These are phyloP conservation scores for Drosophila borborema DNA, from an alignment of 2,888 invertebrate species.

Conservation along the genomic window DNA sequence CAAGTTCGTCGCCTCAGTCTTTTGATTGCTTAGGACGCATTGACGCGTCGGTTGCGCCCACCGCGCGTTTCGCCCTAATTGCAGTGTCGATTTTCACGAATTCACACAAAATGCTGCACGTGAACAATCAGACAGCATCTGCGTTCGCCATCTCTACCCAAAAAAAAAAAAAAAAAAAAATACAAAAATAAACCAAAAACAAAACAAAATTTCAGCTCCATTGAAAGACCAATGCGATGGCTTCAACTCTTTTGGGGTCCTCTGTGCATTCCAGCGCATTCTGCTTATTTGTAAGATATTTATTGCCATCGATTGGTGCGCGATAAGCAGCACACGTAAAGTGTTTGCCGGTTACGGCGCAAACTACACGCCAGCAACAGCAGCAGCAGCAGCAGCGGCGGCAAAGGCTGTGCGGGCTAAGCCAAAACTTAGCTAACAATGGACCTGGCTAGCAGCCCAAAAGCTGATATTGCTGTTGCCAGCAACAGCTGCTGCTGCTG, in stretches of 20 bases:
- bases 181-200: not conserved
- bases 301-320: slow-evolving; percentile 85
- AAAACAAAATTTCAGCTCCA: slow-evolving; percentile 3
- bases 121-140: slow-evolving; percentile 75
- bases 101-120: slow-evolving; percentile 77
- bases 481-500: slow-evolving; percentile 51
- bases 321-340: slow-evolving; percentile 85
- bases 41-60: slow-evolving; percentile 33
- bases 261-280: slow-evolving; percentile 84
- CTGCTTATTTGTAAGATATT: slow-evolving; percentile 86
- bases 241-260: slow-evolving; percentile 11
- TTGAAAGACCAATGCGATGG: slow-evolving; percentile 4
- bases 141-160: slow-evolving; percentile 5
- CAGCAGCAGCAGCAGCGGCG: slow-evolving; percentile 27
- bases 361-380: slow-evolving; percentile 41
- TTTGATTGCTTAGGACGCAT: slow-evolving; percentile 63
- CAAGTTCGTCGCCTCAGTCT: slow-evolving; percentile 80
- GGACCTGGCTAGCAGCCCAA: slow-evolving; percentile 39
- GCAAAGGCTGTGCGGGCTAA: slow-evolving; percentile 19
- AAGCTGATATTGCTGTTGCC: slow-evolving; percentile 45
- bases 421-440: slow-evolving; percentile 67
- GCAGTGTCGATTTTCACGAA: slow-evolving; percentile 81
- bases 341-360: slow-evolving; percentile 69
- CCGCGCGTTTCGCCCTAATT: slow-evolving; percentile 69
- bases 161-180: slow-evolving; percentile 4